Base-by-base conservation (phyloP, 2,113 vertebrate species). In the Dryoscopus gambensis region DNA sequence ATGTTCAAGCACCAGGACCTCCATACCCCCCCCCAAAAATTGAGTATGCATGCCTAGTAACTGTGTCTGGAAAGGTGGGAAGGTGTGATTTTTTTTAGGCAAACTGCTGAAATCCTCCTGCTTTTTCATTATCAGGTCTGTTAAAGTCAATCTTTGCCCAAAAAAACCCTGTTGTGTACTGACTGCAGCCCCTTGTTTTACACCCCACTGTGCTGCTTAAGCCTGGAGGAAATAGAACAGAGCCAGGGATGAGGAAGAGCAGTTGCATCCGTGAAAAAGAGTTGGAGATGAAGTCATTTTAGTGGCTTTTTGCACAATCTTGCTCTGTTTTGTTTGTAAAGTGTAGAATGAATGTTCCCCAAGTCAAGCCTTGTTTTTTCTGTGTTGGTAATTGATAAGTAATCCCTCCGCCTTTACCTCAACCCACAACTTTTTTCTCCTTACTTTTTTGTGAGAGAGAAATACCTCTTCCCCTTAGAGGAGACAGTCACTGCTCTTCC, bases 1-100 rank as follows among this genome's bases (percentile, higher is more conserved):
- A 2, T 70, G 19, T 44, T 78, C 33, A 64, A 90, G 56, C 11
- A 64, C 19, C 35, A n/a, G 27, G 23, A 57, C 35, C 8, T 64
- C 35, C 35, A 23, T 24, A 49, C 0, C 3, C 3, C 17, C 17
- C 13, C 6, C 2, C 3, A 49, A 57, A 59, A 30, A 50, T 2
- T 57, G 31, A 35, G 20, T 17, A 15, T 44, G 31, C 52, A 57
- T 24, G 23, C 11, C 42, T 44, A 49, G 13, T 23, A 56, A 17
- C 56, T 57, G 19, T 33, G 9, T 30, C 15, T 52, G 42, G 42
- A 37, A 71, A 30, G 2, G 13, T 10, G 28, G 16, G 31, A 56
- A 84, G 7, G 6, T 64, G 33, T 30, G 9, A 8, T 4, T 16
- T 13, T 81, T 81, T 55, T 71, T 50, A 30, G 16, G 24, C 8